Percentiles rank a stretch among this genome's conserved stretches.
Evolutionary conservation across 1,140 invertebrate species (phyloP).

Genomic region (Sycophila sp.): DNA sequence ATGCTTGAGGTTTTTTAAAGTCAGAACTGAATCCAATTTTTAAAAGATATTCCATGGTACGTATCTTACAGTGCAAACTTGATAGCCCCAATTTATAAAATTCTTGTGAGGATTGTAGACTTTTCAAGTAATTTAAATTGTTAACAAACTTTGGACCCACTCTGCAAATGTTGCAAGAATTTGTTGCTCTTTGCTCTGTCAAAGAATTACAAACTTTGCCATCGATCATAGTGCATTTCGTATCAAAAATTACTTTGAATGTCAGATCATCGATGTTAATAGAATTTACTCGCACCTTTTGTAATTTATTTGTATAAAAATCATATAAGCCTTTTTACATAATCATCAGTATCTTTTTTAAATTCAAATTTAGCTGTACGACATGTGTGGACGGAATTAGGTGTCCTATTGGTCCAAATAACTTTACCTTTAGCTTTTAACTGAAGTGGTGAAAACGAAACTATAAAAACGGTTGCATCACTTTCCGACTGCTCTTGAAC

Average conservation of each 20-base stretch:
- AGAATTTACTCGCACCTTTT: conserved; percentile 7
- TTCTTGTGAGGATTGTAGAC: conserved; percentile 34
- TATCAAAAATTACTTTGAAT: conserved; percentile 38
- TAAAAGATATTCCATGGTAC: conserved; percentile 49
- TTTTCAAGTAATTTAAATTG: conserved; percentile 34
- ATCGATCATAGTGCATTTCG: conserved; percentile 59
- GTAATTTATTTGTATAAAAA: conserved; percentile 13
- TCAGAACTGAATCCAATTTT: conserved; percentile 48
- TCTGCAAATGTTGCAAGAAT: conserved; percentile 55
- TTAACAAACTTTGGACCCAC: conserved; percentile 53
- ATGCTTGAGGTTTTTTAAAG: conserved; percentile 39
- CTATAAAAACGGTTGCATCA: conserved; percentile 40
- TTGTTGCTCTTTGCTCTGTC: conserved; percentile 51
- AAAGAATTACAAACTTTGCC: conserved; percentile 60
- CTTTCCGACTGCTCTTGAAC: neutral
- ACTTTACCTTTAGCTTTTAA: conserved; percentile 31
- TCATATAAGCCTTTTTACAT: conserved; percentile 4
- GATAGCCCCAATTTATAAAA: conserved; percentile 52
- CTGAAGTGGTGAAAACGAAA: conserved; percentile 46
- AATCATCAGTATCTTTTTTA: conserved; percentile 50
- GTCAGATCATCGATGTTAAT: neutral
- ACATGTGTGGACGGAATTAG: conserved; percentile 52
- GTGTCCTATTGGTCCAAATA: conserved; percentile 51
- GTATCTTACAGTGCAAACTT: conserved; percentile 50
- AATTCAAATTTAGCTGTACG: conserved; percentile 48